phyloP scores from a whole-genome alignment of 2,113 vertebrate genomes.

The Ameiurus melas region DNA sequence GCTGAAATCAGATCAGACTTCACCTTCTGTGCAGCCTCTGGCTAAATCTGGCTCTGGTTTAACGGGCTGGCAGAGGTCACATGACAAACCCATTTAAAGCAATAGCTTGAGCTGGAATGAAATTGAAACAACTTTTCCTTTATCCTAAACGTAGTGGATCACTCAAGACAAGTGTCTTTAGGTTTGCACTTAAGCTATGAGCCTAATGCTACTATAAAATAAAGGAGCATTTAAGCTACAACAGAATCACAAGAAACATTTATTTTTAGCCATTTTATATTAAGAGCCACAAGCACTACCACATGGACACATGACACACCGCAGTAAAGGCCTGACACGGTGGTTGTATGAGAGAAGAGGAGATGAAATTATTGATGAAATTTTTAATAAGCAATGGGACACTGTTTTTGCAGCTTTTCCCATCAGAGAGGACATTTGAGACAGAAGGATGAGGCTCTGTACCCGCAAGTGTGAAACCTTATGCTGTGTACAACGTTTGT shows the following conservation, averaged over 20 bases:
- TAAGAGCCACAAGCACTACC: not conserved
- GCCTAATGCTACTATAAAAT: not conserved
- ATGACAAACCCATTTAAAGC: not conserved
- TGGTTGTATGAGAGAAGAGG: not conserved
- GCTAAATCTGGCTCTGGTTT: constrained; percentile 32
- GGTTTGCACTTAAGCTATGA: not conserved
- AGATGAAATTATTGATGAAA: not conserved
- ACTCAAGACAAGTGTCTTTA: not conserved
- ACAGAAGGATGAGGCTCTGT: constrained; percentile 34
- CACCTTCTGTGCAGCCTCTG: constrained; percentile 21
- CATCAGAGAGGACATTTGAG: constrained; percentile 44
- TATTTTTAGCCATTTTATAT: not conserved
- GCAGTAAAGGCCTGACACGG: no score
- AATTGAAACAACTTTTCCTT: not conserved
- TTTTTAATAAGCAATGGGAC: constrained; percentile 40
- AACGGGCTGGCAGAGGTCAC: constrained; percentile 7
- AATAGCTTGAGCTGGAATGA: not conserved
- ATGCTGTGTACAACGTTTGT: constrained; percentile 36
- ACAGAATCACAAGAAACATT: no score
- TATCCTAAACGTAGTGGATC: not conserved
- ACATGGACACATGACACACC: not conserved
- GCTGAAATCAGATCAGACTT: constrained; percentile 39
- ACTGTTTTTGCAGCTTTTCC: constrained; percentile 51
- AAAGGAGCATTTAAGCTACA: not conserved
- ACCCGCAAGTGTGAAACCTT: constrained; percentile 24